These are phyloP conservation scores for Semaprochilodus insignis DNA, from an alignment of 2,797 vertebrate species.

Conservation along the genomic window DNA sequence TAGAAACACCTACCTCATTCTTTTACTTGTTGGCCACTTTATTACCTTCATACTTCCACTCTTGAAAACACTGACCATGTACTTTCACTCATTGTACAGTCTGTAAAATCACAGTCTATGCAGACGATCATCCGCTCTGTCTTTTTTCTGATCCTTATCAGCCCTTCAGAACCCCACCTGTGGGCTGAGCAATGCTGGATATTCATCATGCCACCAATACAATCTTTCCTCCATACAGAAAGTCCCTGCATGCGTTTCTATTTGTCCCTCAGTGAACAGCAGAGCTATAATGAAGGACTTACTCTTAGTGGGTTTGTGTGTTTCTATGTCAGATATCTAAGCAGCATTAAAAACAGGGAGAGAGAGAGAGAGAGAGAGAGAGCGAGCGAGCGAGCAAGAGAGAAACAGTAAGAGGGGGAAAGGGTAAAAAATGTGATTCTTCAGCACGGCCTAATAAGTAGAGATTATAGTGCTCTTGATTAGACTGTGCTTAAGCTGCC, in stretches of 20 bases:
- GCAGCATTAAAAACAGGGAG: neutral
- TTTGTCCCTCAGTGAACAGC: neutral
- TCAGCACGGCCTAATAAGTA: slow-evolving; percentile 55
- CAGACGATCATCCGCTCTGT: too few species aligned
- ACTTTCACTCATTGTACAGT: too few species aligned
- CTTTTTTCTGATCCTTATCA: neutral
- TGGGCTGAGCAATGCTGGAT: neutral
- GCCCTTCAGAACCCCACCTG: neutral
- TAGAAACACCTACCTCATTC: too few species aligned
- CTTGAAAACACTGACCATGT: neutral
- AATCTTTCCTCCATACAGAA: neutral
- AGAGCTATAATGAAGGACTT: neutral
- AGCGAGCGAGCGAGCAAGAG: neutral
- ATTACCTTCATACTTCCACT: too few species aligned
- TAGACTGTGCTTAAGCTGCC: slow-evolving; percentile 50
- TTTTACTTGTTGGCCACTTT: too few species aligned
- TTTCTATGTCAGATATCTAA: slow-evolving; percentile 21
- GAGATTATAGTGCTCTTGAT: slow-evolving; percentile 54
- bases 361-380: slow-evolving; percentile 7
- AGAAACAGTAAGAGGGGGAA: too few species aligned
- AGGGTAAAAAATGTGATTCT: slow-evolving; percentile 16
- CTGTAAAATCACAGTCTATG: too few species aligned
- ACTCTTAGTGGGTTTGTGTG: slow-evolving; percentile 16
- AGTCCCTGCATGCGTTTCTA: neutral
- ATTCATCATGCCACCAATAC: neutral